Evolutionary conservation across 2,797 vertebrate species (phyloP).

Genomic region (Craterocephalus amniculus): DNA sequence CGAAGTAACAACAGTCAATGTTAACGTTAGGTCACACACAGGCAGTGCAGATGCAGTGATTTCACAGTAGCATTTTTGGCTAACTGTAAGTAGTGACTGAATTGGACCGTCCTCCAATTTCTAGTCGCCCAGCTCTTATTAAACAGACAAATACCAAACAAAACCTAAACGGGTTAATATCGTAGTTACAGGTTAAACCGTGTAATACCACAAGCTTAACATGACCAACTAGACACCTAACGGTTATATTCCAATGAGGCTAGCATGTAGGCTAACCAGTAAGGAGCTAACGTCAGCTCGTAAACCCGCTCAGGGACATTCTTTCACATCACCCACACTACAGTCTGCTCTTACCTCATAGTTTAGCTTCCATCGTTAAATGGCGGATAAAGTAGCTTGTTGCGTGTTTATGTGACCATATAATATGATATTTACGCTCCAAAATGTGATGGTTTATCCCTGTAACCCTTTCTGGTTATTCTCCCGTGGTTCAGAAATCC

Average conservation of each 20-base stretch:
- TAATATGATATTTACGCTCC: constrained; percentile 10
- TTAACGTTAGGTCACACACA: constrained; percentile 31
- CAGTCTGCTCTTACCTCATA: constrained; percentile 82
- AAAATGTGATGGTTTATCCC: constrained; percentile 42
- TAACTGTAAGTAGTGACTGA: constrained; percentile 29
- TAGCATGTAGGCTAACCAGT: constrained; percentile 60
- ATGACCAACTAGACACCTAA: not conserved
- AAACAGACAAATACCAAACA: not conserved
- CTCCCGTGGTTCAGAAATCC: constrained; percentile 69
- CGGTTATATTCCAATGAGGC: constrained; percentile 21
- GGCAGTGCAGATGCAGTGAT: constrained; percentile 70
- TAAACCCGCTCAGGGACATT: constrained; percentile 67
- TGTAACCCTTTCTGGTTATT: constrained; percentile 62
- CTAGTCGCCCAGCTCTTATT: not conserved
- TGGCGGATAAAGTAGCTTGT: constrained; percentile 10
- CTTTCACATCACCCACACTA: constrained; percentile 56
- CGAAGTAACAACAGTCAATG: not conserved
- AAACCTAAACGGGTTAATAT: not conserved
- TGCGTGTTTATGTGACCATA: constrained; percentile 33
- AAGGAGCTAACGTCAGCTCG: constrained; percentile 67
- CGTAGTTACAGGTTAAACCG: not conserved
- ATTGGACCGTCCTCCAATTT: not conserved
- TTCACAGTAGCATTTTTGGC: constrained; percentile 62
- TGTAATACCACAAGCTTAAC: not conserved
- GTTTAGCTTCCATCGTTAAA: constrained; percentile 72